Evolutionary conservation across 2,888 invertebrate species (phyloP).

Genomic region (Pedicia rivosa): DNA sequence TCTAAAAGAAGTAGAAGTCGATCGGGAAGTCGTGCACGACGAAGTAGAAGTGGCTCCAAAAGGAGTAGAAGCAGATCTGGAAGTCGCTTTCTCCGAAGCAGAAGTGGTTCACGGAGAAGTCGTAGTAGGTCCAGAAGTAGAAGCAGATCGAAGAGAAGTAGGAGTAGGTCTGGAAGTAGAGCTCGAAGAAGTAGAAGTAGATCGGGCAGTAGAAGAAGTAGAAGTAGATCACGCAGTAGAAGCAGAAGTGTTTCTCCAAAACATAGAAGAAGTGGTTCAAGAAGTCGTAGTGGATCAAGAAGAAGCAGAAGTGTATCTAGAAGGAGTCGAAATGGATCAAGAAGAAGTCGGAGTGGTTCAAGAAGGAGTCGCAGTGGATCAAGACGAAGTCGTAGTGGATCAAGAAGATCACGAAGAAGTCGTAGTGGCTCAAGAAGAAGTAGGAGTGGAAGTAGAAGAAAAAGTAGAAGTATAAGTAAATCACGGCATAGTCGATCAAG

Average conservation of each 20-base stretch:
- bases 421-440: constrained; percentile 13
- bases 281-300: constrained; percentile 16
- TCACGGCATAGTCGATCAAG: constrained; percentile 18
- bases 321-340: constrained; percentile 4
- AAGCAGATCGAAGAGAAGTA: constrained; percentile 13
- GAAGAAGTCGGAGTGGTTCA: constrained; percentile 16
- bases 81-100: no score
- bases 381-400: constrained; percentile 15
- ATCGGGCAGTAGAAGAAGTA: constrained; percentile 9
- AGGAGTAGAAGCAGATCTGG: constrained; percentile 10
- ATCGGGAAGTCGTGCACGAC: constrained; percentile 17
- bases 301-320: constrained; percentile 10
- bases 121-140: constrained; percentile 15
- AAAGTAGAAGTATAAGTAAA: constrained; percentile 17
- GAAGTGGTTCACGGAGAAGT: constrained; percentile 10
- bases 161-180: constrained; percentile 14
- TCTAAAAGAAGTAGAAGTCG: constrained; percentile 11
- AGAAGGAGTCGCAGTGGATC: constrained; percentile 15
- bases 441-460: constrained; percentile 11
- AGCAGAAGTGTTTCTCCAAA: not conserved
- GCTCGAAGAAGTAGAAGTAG: constrained; percentile 5
- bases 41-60: constrained; percentile 15
- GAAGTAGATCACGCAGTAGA: constrained; percentile 5
- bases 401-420: constrained; percentile 3
- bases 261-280: constrained; percentile 4